Conservation (phyloP, 2,113 vertebrate species). For the Solenodon paradoxus region DNA sequence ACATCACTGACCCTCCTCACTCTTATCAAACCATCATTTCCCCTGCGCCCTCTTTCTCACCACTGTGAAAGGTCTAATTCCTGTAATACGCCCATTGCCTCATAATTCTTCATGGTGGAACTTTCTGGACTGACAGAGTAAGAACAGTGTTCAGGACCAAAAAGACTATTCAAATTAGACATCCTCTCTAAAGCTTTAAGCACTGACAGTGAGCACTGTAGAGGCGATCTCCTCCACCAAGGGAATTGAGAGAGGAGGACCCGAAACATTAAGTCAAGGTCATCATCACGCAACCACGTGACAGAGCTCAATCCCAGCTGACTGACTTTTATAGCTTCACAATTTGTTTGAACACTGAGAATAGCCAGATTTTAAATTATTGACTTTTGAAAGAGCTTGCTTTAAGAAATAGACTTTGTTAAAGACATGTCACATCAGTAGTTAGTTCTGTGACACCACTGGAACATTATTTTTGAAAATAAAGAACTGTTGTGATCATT, state of each 20-base stretch:
- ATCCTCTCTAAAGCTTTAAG: not conserved
- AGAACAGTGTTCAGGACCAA: not conserved
- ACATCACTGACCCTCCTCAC: not conserved
- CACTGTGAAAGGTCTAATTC: not conserved
- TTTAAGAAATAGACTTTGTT: not conserved
- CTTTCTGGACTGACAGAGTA: not conserved
- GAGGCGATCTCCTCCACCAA: not conserved
- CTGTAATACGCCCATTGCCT: not conserved
- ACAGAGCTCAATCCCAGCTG: not conserved
- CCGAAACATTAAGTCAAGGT: not conserved
- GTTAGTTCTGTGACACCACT: conserved; percentile 21
- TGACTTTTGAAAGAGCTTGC: not conserved
- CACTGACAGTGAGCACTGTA: not conserved
- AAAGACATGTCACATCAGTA: not conserved
- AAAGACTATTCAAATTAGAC: not conserved
- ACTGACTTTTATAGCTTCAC: not conserved
- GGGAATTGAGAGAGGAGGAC: not conserved
- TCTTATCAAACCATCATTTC: not conserved
- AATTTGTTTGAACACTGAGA: not conserved
- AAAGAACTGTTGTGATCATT: conserved; percentile 29
- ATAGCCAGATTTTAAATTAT: not conserved
- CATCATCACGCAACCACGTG: not conserved
- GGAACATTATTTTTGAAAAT: conserved; percentile 31
- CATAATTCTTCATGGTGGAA: not conserved
- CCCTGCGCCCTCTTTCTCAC: not conserved